phyloP scores from a whole-genome alignment of 2,113 vertebrate genomes.

The Bettongia penicillata region DNA sequence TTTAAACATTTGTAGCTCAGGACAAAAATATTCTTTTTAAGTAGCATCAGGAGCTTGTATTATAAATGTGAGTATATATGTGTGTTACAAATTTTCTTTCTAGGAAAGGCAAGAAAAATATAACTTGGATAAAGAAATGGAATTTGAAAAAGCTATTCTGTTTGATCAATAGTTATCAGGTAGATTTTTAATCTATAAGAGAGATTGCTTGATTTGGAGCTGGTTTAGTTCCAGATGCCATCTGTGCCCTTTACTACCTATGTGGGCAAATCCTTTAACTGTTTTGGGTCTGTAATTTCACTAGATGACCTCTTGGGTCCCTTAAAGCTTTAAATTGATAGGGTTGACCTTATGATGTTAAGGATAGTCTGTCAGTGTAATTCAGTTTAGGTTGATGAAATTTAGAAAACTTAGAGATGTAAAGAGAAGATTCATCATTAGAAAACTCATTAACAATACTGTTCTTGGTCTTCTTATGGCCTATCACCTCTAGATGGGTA shows the following conservation, averaged over 20 bases:
- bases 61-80: neutral
- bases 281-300: neutral
- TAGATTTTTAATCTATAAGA: neutral
- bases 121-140: neutral
- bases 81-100: neutral
- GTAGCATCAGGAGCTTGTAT: neutral
- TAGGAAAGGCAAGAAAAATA: neutral
- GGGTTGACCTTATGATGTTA: neutral
- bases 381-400: constrained; percentile 21
- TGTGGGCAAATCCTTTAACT: neutral
- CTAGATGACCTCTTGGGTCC: neutral
- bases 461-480: constrained; percentile 21
- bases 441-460: neutral
- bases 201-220: neutral
- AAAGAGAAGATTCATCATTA: neutral
- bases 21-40: neutral
- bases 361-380: neutral
- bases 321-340: neutral
- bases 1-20: neutral
- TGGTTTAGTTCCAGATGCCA: neutral
- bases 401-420: neutral
- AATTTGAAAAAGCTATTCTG: neutral
- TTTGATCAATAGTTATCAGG: neutral
- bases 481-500: neutral
- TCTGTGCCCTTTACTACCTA: neutral